Base-by-base conservation (phyloP, 2,888 invertebrate genomes). In the Incurvaria masculella region DNA sequence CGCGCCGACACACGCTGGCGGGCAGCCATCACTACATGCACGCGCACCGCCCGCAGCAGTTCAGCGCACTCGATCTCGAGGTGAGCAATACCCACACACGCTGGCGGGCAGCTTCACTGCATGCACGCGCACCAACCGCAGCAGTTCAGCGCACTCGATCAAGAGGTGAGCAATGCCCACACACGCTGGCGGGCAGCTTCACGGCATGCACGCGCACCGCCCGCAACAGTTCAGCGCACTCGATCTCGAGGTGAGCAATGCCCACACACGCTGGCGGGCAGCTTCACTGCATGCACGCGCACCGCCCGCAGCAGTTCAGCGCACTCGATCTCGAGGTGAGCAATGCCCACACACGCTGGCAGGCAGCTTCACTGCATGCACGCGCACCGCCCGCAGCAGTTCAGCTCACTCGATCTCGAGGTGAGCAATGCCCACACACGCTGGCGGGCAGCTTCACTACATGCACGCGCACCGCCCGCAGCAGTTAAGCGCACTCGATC, bases 331-430 rank as follows among this genome's bases (percentile, higher is more conserved):
- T 90, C 60, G 91, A 91, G 85, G 91, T 91, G 79, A 78, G 69
- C n/a, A n/a, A n/a, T n/a, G n/a, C n/a, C n/a, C n/a, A n/a, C 92
- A 92, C 67, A 92, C 92, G 5, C 82, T 92, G 51, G 87, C 88
- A 21, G 87, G 88, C 45, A 89, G 90, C 88, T 89, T 61, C 80
- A 88, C 17, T 86, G 87, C 60, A 66, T 81, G 61, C 78, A 82
- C 61, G 61, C 84, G 57, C 81, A 81, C 62, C 84, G 69, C 69
- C 78, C 75, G 71, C 69, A 59, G 61, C 66, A 80, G 55, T 71
- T 81, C 50, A 81, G 86, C 56, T 84, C 87, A 49, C 84, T 88
- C 81, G 89, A 90, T 61, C 80, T 90, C 60, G 91, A 91, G 85
- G 91, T 91, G 79, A 78, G 69, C n/a, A n/a, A n/a, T n/a, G n/a